Evolutionary conservation across 2,797 vertebrate genomes (phyloP), one percentile per base, ranked within the genome.

Genomic region (Sebastes ruberrimus): DNA sequence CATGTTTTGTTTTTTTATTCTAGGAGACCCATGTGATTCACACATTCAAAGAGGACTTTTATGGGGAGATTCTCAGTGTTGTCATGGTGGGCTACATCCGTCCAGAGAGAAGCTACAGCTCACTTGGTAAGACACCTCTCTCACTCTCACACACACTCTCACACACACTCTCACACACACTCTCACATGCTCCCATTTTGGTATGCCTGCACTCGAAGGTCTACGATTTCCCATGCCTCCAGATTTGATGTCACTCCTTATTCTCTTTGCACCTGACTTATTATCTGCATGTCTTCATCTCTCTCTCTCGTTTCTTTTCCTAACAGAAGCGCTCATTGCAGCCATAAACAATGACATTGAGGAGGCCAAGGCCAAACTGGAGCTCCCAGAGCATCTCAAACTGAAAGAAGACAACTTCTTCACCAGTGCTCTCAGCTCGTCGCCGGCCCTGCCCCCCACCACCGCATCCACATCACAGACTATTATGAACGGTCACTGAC

Each of bases 11-110:
- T 71, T 55, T 56, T 64, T 84, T 22, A 2, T 88, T 83, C 6
- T 84, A 99, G 99, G 99, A 99, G 95, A 97, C 97, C 0, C 98
- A 99, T 81, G 95, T 99, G 86, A 98, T 99, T 76, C 97, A 99
- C 86, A 96, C 91, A 13, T 99, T 98, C 90, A 96, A 98, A 86
- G 97, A 99, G 42, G 98, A 99, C 90, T 99, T 99, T 71, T 99
- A 99, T 25, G 98, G 97, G 23, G 96, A 98, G 92, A 93, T 96
- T 66, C 96, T 99, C 84, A 99, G 96, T 64, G 96, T 99, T 28
- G 97, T 96, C 68, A 94, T 99, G 91, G 94, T 94, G 81, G 98
- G 97, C 76, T 99, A 99, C 94, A 98, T 99, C 92, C 96, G 99
- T 87, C 97, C 98, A 0, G 99, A 99, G 93, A 97, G 94, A 90